Conservation (phyloP, 2,113 vertebrate species). For the Natator depressus region DNA sequence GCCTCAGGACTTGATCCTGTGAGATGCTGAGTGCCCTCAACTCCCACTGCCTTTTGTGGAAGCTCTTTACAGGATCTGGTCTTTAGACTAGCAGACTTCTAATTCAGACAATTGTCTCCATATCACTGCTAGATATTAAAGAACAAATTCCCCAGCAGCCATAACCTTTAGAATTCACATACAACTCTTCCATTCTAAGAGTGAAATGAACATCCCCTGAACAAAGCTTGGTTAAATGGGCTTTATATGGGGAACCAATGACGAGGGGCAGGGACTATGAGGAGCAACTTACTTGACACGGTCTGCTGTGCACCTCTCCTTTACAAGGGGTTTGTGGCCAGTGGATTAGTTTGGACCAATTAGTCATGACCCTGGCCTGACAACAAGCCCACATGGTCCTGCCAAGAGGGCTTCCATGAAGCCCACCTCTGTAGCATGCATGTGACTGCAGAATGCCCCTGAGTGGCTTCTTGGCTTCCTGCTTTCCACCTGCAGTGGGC, state of each 20-base stretch:
- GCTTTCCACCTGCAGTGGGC: neutral
- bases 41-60: neutral
- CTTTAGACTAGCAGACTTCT: neutral
- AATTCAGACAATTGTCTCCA: neutral
- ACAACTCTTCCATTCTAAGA: slow-evolving; percentile 34
- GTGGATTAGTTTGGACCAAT: neutral
- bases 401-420: neutral
- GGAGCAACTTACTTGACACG: neutral
- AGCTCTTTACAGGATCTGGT: neutral
- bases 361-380: neutral
- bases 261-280: neutral
- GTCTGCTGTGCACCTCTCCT: neutral
- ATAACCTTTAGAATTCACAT: neutral
- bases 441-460: neutral
- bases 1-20: neutral
- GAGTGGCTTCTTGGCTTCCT: neutral
- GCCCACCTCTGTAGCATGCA: neutral
- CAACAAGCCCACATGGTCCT: neutral
- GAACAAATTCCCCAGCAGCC: neutral
- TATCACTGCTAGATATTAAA: neutral
- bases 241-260: neutral
- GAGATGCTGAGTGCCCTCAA: neutral
- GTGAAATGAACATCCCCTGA: neutral
- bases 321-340: neutral
- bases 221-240: neutral